Base-by-base conservation (phyloP, 1,140 invertebrate species). In the Leptonema lineaticorne region DNA sequence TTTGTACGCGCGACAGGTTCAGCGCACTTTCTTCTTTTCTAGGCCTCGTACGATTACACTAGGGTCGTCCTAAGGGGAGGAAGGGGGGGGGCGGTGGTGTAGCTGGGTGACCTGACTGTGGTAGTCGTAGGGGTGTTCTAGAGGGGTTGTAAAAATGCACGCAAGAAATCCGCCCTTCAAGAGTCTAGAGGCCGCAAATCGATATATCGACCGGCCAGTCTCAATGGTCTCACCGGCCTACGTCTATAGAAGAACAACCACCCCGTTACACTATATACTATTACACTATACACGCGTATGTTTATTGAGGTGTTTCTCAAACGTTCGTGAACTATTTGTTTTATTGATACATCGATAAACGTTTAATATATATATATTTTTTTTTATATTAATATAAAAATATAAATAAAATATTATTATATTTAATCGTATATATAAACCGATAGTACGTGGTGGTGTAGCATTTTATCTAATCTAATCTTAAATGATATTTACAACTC, bases 161-260 rank as follows among this genome's bases (percentile, higher is more conserved):
- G 57, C 56, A 27, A 59, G 64, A 48, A 30, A 29, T 50, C 50
- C 70, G 67, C 70, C 70, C 70, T 72, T 72, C 70, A 72, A 67
- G n/a, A n/a, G 67, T 59, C 56, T 56, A 11, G 63, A 33, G 48
- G 53, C 46, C 56, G 71, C 67, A 72, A n/a, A 72, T 72, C 71
- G 68, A 72, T 72, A 72, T 72, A 72, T 72, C 71, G 71, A 72
- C 65, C 71, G 68, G 6, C 26, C 26, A 24, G 50, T 64, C 62
- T 64, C 62, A 64, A 64, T 64, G 62, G 62, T 46, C 62, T 64
- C 62, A 57, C 56, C 30, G 63, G 57, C 59, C 62, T 63, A 56
- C 57, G 63, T 50, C 70, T 66, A 53, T 50, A 2, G 48, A 29
- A 41, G 28, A 26, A 33, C 8, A 41, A 33, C 22, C 59, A 26